phyloP scores from a whole-genome alignment of 1,140 invertebrate species.

The Hydropsyche tenuis region DNA sequence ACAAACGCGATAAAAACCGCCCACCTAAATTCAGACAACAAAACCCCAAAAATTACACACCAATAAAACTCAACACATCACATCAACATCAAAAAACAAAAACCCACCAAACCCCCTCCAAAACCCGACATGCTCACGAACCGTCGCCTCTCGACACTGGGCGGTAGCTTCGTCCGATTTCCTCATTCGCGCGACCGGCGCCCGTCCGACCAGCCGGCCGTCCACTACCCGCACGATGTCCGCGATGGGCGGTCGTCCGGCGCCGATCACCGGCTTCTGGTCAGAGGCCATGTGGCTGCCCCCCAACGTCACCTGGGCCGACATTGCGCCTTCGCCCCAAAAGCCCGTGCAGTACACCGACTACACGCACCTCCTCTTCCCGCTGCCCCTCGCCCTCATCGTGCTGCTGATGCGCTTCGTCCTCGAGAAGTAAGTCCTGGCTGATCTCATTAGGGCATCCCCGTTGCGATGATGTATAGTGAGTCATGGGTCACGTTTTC shows the following conservation, averaged over 20 bases:
- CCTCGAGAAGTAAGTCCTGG: slow-evolving; percentile 74
- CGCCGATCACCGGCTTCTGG: slow-evolving; percentile 72
- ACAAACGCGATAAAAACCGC: too few relatives aligned
- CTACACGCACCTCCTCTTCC: slow-evolving; percentile 80
- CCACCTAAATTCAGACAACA: too few relatives aligned
- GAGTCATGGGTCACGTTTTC: too few relatives aligned
- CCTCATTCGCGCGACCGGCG: neutral
- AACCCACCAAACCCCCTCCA: too few relatives aligned
- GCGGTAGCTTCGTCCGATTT: too few relatives aligned
- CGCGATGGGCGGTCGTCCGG: neutral
- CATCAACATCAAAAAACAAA: too few relatives aligned
- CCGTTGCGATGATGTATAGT: too few relatives aligned
- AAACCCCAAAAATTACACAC: too few relatives aligned
- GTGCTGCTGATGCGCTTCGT: slow-evolving; percentile 76
- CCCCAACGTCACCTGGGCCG: slow-evolving; percentile 88
- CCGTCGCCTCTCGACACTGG: too few relatives aligned
- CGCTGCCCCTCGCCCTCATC: slow-evolving; percentile 80
- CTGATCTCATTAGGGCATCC: too few relatives aligned
- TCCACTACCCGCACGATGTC: neutral
- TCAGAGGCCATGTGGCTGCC: slow-evolving; percentile 85
- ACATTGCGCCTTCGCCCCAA: slow-evolving; percentile 79
- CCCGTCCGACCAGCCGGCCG: neutral
- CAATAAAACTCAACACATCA: too few relatives aligned
- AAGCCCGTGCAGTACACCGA: slow-evolving; percentile 80
- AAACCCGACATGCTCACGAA: too few relatives aligned